A percentile compares a stretch with the other conserved stretches of the same genome.
These are phyloP conservation scores for Agapornis roseicollis DNA, from an alignment of 2,113 vertebrate genomes.

Conservation along the genomic window DNA sequence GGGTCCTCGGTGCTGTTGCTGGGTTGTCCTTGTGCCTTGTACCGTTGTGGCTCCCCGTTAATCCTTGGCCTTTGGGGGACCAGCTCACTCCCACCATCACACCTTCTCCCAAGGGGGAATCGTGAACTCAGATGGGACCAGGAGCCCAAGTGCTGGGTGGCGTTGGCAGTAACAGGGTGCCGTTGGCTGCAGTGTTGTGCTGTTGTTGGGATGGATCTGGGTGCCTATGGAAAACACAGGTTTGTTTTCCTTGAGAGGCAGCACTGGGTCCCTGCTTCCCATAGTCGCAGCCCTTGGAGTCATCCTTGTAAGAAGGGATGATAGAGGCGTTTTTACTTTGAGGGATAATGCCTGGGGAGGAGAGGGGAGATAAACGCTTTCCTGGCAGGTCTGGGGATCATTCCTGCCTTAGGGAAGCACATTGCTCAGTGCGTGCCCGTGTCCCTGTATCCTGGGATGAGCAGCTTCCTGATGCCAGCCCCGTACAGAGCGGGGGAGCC, in stretches of 20 bases:
- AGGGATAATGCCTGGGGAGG: background rate
- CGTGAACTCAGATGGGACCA: fast-evolving
- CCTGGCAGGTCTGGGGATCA: background rate
- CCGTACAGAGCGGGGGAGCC: fast-evolving
- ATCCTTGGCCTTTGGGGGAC: background rate
- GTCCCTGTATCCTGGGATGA: background rate
- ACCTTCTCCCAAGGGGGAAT: no score
- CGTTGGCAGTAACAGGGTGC: background rate
- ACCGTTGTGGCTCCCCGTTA: background rate
- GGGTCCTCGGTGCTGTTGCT: background rate
- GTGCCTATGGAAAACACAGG: background rate
- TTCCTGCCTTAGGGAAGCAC: background rate
- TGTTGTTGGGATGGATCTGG: background rate
- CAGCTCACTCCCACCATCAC: background rate
- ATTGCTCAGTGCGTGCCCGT: background rate
- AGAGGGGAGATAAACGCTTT: background rate
- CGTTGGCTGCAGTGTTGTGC: background rate
- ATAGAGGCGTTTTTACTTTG: background rate
- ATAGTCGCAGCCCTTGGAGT: background rate
- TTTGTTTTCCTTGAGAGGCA: background rate
- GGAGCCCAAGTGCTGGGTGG: background rate
- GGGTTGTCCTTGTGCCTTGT: background rate
- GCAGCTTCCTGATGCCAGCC: background rate
- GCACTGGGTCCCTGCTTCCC: fast-evolving
- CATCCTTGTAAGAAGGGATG: background rate